Percentiles rank a stretch among this genome's conserved stretches.
These are phyloP conservation scores for Myxocyprinus asiaticus DNA, from an alignment of 2,113 vertebrate species.

Conservation along the genomic window DNA sequence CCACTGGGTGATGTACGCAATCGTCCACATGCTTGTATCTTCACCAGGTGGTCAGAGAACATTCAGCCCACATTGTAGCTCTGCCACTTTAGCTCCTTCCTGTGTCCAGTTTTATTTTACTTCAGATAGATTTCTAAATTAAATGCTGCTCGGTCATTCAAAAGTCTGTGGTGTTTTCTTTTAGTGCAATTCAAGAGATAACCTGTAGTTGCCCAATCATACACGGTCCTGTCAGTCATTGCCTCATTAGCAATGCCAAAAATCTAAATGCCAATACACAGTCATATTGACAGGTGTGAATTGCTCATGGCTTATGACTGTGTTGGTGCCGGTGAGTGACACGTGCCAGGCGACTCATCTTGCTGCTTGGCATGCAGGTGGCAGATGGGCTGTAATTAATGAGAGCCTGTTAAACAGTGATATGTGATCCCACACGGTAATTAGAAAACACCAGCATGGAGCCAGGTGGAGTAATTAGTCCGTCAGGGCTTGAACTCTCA, in stretches of 20 bases:
- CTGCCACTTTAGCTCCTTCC: too few relatives aligned
- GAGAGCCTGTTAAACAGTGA: slow-evolving; percentile 70
- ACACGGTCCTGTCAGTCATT: too few relatives aligned
- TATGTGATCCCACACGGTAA: slow-evolving; percentile 71
- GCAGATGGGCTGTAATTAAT: slow-evolving; percentile 73
- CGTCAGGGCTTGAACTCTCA: slow-evolving; percentile 36
- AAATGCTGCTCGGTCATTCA: too few relatives aligned
- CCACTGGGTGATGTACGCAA: slow-evolving; percentile 1
- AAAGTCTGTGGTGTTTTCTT: too few relatives aligned
- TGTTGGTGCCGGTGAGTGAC: slow-evolving; percentile 22
- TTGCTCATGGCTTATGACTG: background rate
- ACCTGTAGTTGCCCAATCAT: too few relatives aligned
- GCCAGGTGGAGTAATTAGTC: slow-evolving; percentile 62
- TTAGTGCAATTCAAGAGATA: too few relatives aligned
- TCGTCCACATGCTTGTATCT: slow-evolving; percentile 4
- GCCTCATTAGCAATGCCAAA: too few relatives aligned
- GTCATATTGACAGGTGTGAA: slow-evolving; percentile 27
- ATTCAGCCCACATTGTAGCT: too few relatives aligned
- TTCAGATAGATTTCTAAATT: too few relatives aligned
- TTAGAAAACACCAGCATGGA: slow-evolving; percentile 67
- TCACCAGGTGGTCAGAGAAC: slow-evolving; percentile 18
- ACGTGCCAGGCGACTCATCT: slow-evolving; percentile 22
- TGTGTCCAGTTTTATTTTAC: too few relatives aligned
- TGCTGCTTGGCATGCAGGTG: slow-evolving; percentile 64
- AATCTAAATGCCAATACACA: background rate